Evolutionary conservation across 2,113 vertebrate species (phyloP), one percentile per base, ranked within the genome.

Genomic region (Crocuta crocuta): DNA sequence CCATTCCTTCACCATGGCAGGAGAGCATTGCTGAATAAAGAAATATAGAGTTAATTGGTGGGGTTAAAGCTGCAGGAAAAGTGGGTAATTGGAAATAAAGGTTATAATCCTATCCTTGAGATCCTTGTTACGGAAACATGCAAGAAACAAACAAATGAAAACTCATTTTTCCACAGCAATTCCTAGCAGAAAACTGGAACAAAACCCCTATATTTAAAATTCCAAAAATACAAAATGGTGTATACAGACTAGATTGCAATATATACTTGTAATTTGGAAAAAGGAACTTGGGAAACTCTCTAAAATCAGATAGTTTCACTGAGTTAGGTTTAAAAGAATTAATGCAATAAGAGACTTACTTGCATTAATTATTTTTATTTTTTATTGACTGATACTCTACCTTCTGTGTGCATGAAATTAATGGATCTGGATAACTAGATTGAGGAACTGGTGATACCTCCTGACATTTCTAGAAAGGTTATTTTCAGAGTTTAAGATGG

Each of bases 241-340:
- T 83, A 48, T 83, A 65, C 4, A 63, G 43, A 48, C 21, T 39
- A 58, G 15, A 92, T 76, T 88, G 24, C 17, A 84, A 24, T 76
- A 35, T 82, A 53, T 28, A 88, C 12, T 76, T 91, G 21, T 7
- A 71, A 79, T 19, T 94, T 84, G 81, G 17, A 53, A 70, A 93
- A 68, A 43, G 23, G 1, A 66, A 7, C 10, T 78, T 16, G 43
- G 17, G 5, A 66, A 63, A 80, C 15, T 19, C 68, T 79, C 10
- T 87, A 2, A 85, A 97, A 61, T 89, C 33, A 89, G 50, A 53
- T 92, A 21, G 35, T 48, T 65, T 82, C 31, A 91, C 26, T 92
- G n/a, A 82, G 35, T 74, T 80, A 71, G 82, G 4, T 74, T 87
- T 92, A 58, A 91, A 94, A 79, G 43, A 96, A 76, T 5, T 85